phyloP scores from a whole-genome alignment of 2,888 invertebrate species.

The Ornithoptera alexandrae region DNA sequence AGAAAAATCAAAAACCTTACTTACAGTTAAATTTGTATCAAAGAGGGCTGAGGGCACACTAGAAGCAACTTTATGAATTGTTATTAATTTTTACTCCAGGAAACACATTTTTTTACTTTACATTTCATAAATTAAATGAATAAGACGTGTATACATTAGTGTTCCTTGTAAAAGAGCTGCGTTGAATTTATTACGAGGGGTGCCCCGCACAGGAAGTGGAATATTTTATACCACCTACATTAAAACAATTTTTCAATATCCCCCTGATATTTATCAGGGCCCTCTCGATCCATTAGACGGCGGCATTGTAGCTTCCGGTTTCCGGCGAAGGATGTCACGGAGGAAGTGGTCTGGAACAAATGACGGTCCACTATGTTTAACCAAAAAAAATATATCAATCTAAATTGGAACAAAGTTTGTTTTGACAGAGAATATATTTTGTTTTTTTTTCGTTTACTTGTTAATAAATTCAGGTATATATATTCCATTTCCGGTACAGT shows the following conservation, averaged over 20 bases:
- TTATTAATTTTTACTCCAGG: too few species aligned
- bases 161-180: not conserved
- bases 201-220: not conserved
- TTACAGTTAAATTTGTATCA: too few species aligned
- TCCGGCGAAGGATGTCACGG: conserved; percentile 40
- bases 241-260: conserved; percentile 33
- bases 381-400: conserved; percentile 28
- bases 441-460: not conserved
- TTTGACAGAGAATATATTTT: not conserved
- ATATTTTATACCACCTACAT: conserved; percentile 23
- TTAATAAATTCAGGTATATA: not conserved
- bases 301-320: conserved; percentile 40
- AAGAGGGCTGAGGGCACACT: too few species aligned
- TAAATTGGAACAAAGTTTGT: conserved; percentile 8
- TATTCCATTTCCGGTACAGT: not conserved
- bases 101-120: too few species aligned
- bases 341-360: conserved; percentile 38
- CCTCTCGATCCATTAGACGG: conserved; percentile 44
- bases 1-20: too few species aligned
- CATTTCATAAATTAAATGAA: not conserved
- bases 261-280: conserved; percentile 34
- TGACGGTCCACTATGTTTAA: conserved; percentile 30
- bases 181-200: not conserved
- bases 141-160: not conserved
- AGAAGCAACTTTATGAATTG: too few species aligned